Conservation (phyloP, 2,113 vertebrate species). For the Sialia sialis region DNA sequence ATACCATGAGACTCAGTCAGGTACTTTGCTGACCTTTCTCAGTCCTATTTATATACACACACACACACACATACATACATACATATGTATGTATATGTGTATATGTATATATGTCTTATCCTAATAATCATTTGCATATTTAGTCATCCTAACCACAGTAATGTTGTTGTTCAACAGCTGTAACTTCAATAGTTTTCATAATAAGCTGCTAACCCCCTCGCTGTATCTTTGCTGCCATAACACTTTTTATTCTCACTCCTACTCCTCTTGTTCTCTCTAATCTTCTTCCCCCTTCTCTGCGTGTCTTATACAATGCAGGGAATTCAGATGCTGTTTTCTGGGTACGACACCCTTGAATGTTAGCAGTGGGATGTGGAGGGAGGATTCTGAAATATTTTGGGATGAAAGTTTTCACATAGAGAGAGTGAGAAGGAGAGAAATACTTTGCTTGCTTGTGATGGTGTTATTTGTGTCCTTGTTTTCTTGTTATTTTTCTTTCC, state of each 20-base stretch:
- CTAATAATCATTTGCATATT: background rate
- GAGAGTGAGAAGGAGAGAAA: background rate
- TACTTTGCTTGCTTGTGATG: background rate
- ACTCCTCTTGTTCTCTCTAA: constrained; percentile 8
- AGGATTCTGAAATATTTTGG: background rate
- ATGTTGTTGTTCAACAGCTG: background rate
- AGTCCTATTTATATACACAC: background rate
- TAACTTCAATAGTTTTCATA: background rate
- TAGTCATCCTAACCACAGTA: background rate
- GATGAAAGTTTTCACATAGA: background rate
- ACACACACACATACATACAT: too few species aligned
- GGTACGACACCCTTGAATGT: background rate
- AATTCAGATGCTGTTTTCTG: constrained; percentile 9
- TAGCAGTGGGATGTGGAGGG: background rate
- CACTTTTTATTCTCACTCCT: background rate
- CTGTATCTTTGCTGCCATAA: background rate
- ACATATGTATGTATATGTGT: too few species aligned
- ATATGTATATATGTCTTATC: background rate
- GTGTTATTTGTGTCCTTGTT: background rate
- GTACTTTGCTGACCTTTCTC: background rate
- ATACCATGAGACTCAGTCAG: background rate
- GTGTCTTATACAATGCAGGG: background rate
- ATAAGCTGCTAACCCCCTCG: background rate
- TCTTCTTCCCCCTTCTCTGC: background rate
- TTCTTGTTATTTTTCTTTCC: background rate